Evolutionary conservation across 2,113 vertebrate species (phyloP).

Genomic region (Amazona vittata): DNA sequence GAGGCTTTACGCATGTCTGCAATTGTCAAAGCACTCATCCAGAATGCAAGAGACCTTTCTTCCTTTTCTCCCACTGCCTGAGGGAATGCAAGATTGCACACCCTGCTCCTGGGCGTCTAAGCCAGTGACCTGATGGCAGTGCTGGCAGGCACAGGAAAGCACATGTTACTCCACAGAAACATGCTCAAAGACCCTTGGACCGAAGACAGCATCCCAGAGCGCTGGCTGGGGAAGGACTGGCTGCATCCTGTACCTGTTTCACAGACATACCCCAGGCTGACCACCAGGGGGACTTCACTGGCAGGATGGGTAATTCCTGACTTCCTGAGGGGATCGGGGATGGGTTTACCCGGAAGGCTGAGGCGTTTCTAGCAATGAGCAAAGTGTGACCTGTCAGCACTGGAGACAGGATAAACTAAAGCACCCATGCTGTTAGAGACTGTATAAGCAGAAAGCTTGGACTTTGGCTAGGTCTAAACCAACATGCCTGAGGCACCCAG

Average conservation of each 20-base stretch:
- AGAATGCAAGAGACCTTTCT: background rate
- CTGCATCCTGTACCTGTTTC: background rate
- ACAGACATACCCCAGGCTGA: background rate
- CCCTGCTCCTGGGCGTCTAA: background rate
- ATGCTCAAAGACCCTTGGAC: fast-evolving
- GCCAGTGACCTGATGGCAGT: background rate
- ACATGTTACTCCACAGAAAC: fast-evolving
- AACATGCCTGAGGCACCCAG: background rate
- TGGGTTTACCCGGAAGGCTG: background rate
- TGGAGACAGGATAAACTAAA: background rate
- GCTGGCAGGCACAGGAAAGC: background rate
- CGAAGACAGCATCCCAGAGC: background rate
- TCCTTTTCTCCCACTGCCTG: fast-evolving
- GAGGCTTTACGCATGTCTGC: fast-evolving
- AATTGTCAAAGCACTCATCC: background rate
- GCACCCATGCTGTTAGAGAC: background rate
- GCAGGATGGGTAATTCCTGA: background rate
- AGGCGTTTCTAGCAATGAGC: background rate
- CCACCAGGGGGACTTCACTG: background rate
- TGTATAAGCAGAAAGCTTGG: background rate
- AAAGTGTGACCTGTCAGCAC: background rate
- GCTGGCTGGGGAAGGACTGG: background rate
- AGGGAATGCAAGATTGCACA: fast-evolving
- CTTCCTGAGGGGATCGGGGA: background rate
- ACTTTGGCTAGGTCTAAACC: background rate